Evolutionary conservation across 2,113 vertebrate species (phyloP).

Genomic region (Otocyon megalotis): DNA sequence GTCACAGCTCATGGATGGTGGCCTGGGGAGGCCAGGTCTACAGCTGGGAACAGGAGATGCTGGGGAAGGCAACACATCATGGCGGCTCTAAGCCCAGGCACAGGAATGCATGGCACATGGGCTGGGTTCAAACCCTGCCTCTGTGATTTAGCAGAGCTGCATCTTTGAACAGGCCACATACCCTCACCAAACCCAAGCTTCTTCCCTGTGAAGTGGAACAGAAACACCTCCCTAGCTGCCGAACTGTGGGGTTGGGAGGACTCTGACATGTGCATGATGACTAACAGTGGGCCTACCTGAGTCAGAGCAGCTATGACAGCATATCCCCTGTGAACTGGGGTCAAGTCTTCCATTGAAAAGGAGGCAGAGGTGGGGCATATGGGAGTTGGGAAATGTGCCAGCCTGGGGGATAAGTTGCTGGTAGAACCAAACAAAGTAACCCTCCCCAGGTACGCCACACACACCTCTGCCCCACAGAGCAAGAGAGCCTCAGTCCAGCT

Average conservation of each 20-base stretch:
- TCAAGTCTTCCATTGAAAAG: not conserved
- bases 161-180: not conserved
- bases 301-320: not conserved
- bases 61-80: not conserved
- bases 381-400: not conserved
- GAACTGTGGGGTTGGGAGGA: not conserved
- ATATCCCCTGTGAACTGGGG: not conserved
- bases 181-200: not conserved
- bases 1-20: not conserved
- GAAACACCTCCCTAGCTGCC: not conserved
- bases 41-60: not conserved
- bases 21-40: not conserved
- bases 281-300: not conserved
- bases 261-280: not conserved
- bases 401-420: not conserved
- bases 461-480: not conserved
- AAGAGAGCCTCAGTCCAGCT: not conserved
- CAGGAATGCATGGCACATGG: rapidly evolving
- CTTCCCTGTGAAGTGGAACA: not conserved
- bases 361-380: not conserved
- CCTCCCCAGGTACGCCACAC: not conserved
- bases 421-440: not conserved
- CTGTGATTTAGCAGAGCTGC: not conserved
- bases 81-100: rapidly evolving
- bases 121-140: not conserved